Conservation (phyloP, 1,140 invertebrate species). For the Reticulitermes speratus region DNA sequence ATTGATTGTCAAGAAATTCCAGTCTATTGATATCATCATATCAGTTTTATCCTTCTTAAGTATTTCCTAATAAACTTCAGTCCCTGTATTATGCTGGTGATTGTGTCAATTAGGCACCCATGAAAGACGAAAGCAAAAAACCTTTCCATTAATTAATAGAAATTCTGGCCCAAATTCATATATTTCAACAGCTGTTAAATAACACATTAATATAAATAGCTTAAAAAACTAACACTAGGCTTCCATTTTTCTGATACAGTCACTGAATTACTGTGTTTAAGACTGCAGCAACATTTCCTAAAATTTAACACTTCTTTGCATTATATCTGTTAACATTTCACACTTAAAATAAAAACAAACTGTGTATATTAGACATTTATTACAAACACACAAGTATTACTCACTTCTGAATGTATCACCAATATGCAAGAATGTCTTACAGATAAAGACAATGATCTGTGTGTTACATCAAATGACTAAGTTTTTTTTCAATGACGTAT, state of each 20-base stretch:
- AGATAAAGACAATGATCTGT: not conserved
- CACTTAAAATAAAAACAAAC: not conserved
- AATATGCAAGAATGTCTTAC: not conserved
- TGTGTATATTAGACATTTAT: not conserved
- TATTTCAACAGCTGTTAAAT: not conserved
- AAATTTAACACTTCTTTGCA: not conserved
- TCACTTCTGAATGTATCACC: not conserved
- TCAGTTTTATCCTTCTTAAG: too few relatives aligned
- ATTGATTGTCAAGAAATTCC: too few relatives aligned
- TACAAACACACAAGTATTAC: not conserved
- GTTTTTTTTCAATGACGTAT: not conserved
- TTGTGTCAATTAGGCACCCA: too few relatives aligned
- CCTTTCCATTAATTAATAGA: not conserved
- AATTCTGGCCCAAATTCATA: not conserved
- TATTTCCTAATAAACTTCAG: too few relatives aligned
- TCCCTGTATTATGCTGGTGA: too few relatives aligned
- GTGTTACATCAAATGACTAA: not conserved
- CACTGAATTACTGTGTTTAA: not conserved
- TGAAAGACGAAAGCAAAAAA: too few relatives aligned
- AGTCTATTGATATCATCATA: too few relatives aligned
- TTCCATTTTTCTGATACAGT: not conserved
- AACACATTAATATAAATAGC: not conserved
- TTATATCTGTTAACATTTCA: not conserved
- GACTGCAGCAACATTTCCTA: not conserved
- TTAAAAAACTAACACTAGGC: not conserved